Evolutionary conservation across 2,797 vertebrate genomes (phyloP).

Genomic region (Discoglossus pictus): DNA sequence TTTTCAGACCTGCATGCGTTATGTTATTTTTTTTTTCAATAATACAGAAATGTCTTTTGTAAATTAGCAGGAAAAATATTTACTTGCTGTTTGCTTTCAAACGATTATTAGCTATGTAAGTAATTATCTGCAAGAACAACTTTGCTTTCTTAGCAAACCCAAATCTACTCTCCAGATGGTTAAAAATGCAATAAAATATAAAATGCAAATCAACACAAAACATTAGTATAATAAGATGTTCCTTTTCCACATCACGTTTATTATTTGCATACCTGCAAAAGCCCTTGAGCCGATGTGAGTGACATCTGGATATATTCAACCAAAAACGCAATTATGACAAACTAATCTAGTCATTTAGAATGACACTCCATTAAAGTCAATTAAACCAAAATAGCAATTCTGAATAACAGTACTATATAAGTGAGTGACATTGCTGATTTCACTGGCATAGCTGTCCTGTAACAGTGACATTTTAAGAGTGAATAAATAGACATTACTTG

Average conservation of each 20-base stretch:
- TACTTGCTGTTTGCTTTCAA: not conserved
- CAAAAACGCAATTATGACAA: constrained; percentile 11
- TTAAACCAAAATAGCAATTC: constrained; percentile 16
- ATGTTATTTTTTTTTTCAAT: not conserved
- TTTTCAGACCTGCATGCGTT: too few relatives aligned
- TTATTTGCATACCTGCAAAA: constrained; percentile 15
- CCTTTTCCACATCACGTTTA: constrained; percentile 1
- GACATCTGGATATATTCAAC: constrained; percentile 17
- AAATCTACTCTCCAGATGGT: constrained; percentile 7
- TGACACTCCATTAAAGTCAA: constrained; percentile 17
- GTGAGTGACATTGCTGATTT: not conserved
- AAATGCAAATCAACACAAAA: constrained; percentile 18
- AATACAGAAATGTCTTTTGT: not conserved
- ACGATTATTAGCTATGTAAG: constrained; percentile 14
- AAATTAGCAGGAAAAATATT: too few relatives aligned
- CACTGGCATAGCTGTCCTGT: too few relatives aligned
- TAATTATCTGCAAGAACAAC: constrained; percentile 11
- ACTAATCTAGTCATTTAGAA: constrained; percentile 11
- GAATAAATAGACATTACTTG: too few relatives aligned
- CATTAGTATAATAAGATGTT: constrained; percentile 22
- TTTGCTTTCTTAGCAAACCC: constrained; percentile 9
- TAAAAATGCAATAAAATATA: constrained; percentile 13
- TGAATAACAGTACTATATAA: not conserved
- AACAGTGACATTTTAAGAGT: too few relatives aligned
- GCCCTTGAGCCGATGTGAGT: not conserved